Conservation (phyloP, 2,888 invertebrate species). For the Prosopocoilus inquinatus region DNA sequence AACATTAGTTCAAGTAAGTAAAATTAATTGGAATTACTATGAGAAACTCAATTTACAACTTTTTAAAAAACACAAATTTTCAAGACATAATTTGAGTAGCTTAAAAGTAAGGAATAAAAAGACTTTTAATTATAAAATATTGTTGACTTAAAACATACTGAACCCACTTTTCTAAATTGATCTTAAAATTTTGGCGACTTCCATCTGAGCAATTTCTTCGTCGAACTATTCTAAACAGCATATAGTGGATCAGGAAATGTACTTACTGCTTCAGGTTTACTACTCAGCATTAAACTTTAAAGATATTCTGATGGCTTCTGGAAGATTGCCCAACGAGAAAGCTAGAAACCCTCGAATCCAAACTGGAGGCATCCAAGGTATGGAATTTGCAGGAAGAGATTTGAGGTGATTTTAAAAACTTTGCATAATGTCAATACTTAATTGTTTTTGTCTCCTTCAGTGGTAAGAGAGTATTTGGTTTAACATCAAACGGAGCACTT, state of each 20-base stretch:
- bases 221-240: constrained; percentile 27
- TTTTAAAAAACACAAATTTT: no score
- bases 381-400: constrained; percentile 58
- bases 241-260: constrained; percentile 42
- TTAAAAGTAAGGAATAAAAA: no score
- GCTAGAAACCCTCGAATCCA: constrained; percentile 60
- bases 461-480: constrained; percentile 66
- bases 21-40: not conserved
- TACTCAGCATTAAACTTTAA: constrained; percentile 89
- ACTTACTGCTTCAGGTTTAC: constrained; percentile 61
- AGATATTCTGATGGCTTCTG: constrained; percentile 90
- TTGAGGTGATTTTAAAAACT: constrained; percentile 45
- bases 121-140: no score
- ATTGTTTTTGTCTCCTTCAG: constrained; percentile 39
- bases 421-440: not conserved
- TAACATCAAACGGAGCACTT: constrained; percentile 58
- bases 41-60: no score
- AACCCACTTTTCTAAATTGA: no score
- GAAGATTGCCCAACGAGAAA: constrained; percentile 80
- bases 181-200: not conserved
- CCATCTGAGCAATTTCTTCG: not conserved
- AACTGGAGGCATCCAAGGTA: constrained; percentile 57
- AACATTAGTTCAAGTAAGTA: constrained; percentile 10
- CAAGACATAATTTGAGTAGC: no score
- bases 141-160: no score